Conservation (phyloP, 1,140 invertebrate species). For the Batillaria attramentaria region DNA sequence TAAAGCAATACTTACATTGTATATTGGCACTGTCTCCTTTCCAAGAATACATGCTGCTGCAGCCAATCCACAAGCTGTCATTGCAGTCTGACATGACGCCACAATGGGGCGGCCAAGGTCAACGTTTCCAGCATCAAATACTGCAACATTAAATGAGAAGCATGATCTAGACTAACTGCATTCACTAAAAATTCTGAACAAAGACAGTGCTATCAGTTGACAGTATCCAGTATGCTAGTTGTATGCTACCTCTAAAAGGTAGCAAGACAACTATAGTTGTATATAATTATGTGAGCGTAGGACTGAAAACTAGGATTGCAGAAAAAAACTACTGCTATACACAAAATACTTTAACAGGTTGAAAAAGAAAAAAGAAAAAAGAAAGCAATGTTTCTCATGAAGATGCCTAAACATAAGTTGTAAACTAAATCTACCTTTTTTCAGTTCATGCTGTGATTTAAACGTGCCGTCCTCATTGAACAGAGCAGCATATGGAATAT, state of each 20-base stretch:
- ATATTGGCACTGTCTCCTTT: constrained; percentile 50
- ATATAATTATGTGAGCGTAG: no score
- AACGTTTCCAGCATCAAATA: constrained; percentile 49
- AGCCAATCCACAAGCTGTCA: constrained; percentile 55
- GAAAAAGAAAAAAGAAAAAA: background rate
- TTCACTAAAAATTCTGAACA: no score
- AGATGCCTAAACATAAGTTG: no score
- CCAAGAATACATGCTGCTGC: constrained; percentile 51
- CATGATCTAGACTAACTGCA: no score
- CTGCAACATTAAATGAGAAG: constrained; percentile 35
- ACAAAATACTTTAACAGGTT: no score
- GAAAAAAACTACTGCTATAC: background rate
- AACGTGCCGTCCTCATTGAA: constrained; percentile 47
- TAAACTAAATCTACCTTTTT: constrained; percentile 41
- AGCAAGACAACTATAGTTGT: no score
- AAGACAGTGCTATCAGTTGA: no score
- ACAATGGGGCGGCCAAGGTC: constrained; percentile 47
- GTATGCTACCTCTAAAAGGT: no score
- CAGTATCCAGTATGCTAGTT: no score
- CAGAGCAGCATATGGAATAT: constrained; percentile 39
- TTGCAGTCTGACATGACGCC: constrained; percentile 45
- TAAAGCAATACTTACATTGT: constrained; percentile 53
- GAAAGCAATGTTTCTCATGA: background rate
- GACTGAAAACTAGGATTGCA: background rate
- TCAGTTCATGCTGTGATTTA: constrained; percentile 39